Conservation (phyloP, 2,797 vertebrate species). For the Fundulus diaphanus region DNA sequence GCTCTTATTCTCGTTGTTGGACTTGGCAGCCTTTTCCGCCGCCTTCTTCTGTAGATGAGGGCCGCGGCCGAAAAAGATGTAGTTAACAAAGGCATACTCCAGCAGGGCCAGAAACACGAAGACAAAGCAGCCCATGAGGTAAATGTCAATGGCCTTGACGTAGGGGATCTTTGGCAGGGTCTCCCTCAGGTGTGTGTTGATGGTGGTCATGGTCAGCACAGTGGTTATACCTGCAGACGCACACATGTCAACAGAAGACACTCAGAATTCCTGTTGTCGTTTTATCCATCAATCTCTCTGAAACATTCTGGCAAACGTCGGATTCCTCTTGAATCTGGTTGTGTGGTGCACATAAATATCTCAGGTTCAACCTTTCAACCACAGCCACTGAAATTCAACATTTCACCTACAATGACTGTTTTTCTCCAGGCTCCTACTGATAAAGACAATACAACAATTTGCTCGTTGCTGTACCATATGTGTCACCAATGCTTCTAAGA, state of each 20-base stretch:
- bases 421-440: neutral
- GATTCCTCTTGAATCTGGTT: too few species aligned
- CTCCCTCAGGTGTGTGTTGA: conserved; percentile 93
- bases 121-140: conserved; percentile 94
- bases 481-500: too few species aligned
- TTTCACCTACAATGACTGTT: neutral
- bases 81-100: conserved; percentile 94
- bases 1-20: conserved; percentile 79
- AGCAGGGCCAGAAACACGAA: conserved; percentile 93
- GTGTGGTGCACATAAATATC: neutral
- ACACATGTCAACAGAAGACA: neutral
- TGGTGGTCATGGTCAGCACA: conserved; percentile 95
- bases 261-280: neutral
- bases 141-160: conserved; percentile 93
- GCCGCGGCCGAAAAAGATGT: conserved; percentile 94
- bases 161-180: conserved; percentile 95
- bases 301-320: too few species aligned
- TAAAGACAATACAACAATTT: neutral
- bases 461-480: too few species aligned
- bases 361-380: neutral
- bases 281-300: too few species aligned
- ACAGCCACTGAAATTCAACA: neutral
- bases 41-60: conserved; percentile 91
- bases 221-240: conserved; percentile 88
- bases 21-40: conserved; percentile 84